Evolutionary conservation across 2,797 vertebrate species (phyloP).

Genomic region (Melanotaenia pygmaea): DNA sequence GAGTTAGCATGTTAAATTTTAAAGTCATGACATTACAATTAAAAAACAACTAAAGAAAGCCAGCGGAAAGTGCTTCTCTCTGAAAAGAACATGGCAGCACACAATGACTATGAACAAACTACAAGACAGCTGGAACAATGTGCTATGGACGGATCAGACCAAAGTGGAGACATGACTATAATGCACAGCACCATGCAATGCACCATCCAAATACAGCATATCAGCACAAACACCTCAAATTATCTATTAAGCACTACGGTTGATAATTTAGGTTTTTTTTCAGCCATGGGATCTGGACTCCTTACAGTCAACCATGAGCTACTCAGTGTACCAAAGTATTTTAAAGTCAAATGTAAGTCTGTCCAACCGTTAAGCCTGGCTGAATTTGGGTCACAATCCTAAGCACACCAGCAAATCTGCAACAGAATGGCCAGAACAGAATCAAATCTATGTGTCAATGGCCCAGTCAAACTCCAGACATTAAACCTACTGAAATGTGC

Average conservation of each 20-base stretch:
- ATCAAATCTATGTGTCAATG: background rate
- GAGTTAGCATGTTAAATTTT: background rate
- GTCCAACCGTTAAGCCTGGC: background rate
- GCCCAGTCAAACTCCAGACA: background rate
- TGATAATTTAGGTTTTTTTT: background rate
- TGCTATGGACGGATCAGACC: background rate
- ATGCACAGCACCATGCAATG: background rate
- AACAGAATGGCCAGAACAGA: background rate
- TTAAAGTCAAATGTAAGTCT: background rate
- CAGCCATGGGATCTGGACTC: background rate
- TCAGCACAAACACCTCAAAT: background rate
- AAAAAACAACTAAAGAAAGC: background rate
- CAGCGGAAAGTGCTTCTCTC: no score
- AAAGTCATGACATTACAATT: background rate
- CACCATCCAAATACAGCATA: background rate
- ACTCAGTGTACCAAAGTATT: background rate
- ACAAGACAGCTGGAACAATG: background rate
- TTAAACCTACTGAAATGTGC: background rate
- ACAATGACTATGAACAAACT: background rate
- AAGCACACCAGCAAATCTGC: background rate
- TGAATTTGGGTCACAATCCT: background rate
- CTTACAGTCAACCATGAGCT: background rate
- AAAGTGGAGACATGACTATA: background rate
- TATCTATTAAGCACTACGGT: background rate
- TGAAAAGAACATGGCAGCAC: no score